Evolutionary conservation across 1,140 invertebrate species (phyloP).

Genomic region (Latrodectus geometricus): DNA sequence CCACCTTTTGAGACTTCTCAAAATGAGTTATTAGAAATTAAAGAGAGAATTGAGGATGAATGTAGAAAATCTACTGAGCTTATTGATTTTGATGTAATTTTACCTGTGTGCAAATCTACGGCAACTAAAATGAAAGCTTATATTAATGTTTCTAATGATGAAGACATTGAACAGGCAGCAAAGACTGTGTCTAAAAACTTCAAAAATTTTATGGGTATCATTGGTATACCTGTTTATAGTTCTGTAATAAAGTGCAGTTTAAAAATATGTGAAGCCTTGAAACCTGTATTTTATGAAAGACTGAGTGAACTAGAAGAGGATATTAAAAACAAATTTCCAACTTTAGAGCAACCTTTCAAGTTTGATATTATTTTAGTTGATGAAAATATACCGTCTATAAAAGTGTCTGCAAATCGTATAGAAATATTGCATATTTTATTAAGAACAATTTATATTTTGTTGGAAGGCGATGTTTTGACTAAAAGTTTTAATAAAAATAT

Average conservation of each 20-base stretch:
- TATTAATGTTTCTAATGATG: constrained; percentile 21
- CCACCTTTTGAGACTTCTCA: constrained; percentile 37
- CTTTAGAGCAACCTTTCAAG: constrained; percentile 10
- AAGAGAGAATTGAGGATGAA: not conserved
- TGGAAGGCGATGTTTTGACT: constrained; percentile 47
- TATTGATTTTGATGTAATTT: constrained; percentile 21
- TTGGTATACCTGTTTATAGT: constrained; percentile 19
- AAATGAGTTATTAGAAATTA: constrained; percentile 18
- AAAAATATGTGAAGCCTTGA: constrained; percentile 19
- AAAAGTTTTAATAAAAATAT: constrained; percentile 15
- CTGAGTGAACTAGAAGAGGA: constrained; percentile 14
- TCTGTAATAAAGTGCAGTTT: constrained; percentile 36
- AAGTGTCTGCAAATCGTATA: constrained; percentile 22
- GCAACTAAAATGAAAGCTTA: constrained; percentile 49
- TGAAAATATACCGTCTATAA: constrained; percentile 23
- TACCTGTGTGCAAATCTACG: constrained; percentile 23
- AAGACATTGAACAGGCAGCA: constrained; percentile 2
- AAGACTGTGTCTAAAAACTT: not conserved
- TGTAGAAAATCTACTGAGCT: constrained; percentile 11
- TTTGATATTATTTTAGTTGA: constrained; percentile 9
- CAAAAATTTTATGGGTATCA: not conserved
- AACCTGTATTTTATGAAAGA: not conserved
- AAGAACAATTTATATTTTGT: constrained; percentile 20
- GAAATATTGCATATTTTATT: constrained; percentile 34
- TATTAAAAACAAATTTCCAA: constrained; percentile 2